These are phyloP conservation scores for Ptilodon capucinus DNA, from an alignment of 2,888 invertebrate genomes.

Conservation along the genomic window DNA sequence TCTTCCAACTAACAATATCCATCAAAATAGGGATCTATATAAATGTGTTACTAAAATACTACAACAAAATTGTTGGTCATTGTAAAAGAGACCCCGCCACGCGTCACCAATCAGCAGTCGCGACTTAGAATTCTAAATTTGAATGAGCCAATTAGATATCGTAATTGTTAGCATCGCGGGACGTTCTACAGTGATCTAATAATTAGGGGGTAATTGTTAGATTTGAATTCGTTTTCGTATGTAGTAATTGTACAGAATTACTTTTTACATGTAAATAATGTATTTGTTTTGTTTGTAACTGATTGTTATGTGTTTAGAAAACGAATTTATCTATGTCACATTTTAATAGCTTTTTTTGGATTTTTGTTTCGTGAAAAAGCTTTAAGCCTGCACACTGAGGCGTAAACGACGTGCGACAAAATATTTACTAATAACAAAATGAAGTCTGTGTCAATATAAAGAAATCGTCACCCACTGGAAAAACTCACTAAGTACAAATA, in stretches of 20 bases:
- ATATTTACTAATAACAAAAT: too few relatives aligned
- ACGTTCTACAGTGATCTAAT: conserved; percentile 14
- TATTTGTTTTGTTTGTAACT: too few relatives aligned
- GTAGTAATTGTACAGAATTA: too few relatives aligned
- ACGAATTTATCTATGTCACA: too few relatives aligned
- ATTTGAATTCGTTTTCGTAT: conserved; percentile 26
- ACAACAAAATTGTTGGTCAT: conserved; percentile 27
- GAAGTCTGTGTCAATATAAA: too few relatives aligned
- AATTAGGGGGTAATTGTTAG: conserved; percentile 20
- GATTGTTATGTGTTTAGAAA: neutral
- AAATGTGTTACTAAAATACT: conserved; percentile 8
- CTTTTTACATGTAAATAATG: conserved; percentile 12
- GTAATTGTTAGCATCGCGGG: conserved; percentile 37
- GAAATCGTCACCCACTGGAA: too few relatives aligned
- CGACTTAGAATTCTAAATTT: conserved; percentile 49
- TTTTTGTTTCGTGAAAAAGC: too few relatives aligned
- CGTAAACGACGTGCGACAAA: too few relatives aligned
- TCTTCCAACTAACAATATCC: neutral
- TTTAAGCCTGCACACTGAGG: too few relatives aligned
- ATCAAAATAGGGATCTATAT: neutral
- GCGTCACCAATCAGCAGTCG: conserved; percentile 48
- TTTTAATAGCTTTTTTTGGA: too few relatives aligned
- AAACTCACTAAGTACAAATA: too few relatives aligned
- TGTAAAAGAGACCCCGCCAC: conserved; percentile 35
- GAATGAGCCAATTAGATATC: conserved; percentile 53